phyloP scores from a whole-genome alignment of 1,140 invertebrate species.

The Drosophila kikkawai region DNA sequence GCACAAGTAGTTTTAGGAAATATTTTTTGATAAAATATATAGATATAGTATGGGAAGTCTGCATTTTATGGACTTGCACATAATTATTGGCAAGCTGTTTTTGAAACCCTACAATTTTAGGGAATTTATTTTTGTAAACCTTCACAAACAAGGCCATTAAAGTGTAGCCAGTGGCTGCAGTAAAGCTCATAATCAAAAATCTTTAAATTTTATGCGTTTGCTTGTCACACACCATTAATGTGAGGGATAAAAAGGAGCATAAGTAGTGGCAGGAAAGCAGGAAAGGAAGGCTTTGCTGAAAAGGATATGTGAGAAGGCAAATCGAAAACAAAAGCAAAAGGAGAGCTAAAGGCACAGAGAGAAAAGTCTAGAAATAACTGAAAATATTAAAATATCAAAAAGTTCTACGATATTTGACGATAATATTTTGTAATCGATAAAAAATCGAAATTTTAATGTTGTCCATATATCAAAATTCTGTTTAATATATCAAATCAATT shows the following conservation, averaged over 20 bases:
- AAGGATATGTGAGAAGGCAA: background rate
- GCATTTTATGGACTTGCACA: constrained; percentile 6
- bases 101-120: background rate
- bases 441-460: too few relatives aligned
- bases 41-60: background rate
- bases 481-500: background rate
- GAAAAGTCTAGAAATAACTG: background rate
- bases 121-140: background rate
- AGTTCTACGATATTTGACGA: background rate
- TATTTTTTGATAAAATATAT: background rate
- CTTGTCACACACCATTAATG: constrained; percentile 38
- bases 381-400: background rate
- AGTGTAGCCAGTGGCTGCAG: constrained; percentile 1
- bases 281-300: background rate
- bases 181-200: constrained; percentile 44
- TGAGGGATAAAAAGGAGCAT: background rate
- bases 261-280: background rate
- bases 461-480: too few relatives aligned
- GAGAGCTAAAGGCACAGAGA: background rate
- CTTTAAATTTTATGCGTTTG: constrained; percentile 49
- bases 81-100: constrained; percentile 12
- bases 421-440: too few relatives aligned
- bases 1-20: background rate
- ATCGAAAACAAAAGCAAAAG: background rate
- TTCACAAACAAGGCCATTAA: constrained; percentile 21